Evolutionary conservation across 2,113 vertebrate species (phyloP).

Genomic region (Oncorhynchus clarkii): DNA sequence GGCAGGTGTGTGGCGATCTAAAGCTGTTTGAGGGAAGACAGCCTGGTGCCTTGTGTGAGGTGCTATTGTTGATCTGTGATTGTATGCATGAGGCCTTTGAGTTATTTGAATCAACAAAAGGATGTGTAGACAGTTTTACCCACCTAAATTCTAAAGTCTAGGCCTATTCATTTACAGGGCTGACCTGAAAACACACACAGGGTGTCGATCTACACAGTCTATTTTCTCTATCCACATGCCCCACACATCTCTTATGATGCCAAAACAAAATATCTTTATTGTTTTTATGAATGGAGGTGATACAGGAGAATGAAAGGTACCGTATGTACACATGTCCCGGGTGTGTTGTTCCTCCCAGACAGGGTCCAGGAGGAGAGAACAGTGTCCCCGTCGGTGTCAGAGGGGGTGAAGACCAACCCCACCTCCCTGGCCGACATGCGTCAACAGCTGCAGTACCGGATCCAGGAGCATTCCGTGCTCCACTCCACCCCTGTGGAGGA

Average conservation of each 20-base stretch:
- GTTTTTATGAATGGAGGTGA: not conserved
- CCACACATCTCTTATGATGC: too few species aligned
- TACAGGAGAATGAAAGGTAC: not conserved
- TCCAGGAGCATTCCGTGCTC: constrained; percentile 11
- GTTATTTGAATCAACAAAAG: too few species aligned
- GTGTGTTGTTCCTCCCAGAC: constrained; percentile 17
- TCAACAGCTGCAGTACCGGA: constrained; percentile 25
- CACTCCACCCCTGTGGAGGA: constrained; percentile 18
- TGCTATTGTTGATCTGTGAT: not conserved
- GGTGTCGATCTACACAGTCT: too few species aligned
- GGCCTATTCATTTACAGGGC: too few species aligned
- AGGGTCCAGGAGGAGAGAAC: constrained; percentile 11
- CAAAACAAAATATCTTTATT: too few species aligned
- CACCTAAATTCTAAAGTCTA: too few species aligned
- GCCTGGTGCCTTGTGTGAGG: not conserved
- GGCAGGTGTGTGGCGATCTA: constrained; percentile 3
- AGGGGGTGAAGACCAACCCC: constrained; percentile 8
- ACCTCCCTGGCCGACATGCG: constrained; percentile 25
- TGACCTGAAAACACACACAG: too few species aligned
- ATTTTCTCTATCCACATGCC: not conserved
- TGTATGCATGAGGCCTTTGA: not conserved
- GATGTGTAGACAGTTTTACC: too few species aligned
- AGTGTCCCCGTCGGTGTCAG: not conserved
- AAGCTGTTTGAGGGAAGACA: not conserved
- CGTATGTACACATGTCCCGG: not conserved